phyloP scores from a whole-genome alignment of 2,888 invertebrate genomes.

The Hoplodrina ambigua region DNA sequence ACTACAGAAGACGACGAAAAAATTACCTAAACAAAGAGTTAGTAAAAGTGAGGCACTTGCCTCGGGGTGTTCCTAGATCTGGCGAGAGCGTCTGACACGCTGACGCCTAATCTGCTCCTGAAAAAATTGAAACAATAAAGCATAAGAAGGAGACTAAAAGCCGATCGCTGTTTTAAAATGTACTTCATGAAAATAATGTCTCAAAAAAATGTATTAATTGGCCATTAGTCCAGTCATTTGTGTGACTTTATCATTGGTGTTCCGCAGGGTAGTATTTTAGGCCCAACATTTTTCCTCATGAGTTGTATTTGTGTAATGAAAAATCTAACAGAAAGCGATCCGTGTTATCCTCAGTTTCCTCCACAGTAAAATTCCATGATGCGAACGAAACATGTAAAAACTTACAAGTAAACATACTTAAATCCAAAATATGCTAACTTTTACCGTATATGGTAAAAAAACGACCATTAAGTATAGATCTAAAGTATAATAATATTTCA shows the following conservation, averaged over 20 bases:
- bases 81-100: conserved; percentile 53
- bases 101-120: conserved; percentile 51
- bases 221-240: background rate
- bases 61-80: conserved; percentile 57
- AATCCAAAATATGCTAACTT: background rate
- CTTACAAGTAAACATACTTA: background rate
- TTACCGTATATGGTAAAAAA: background rate
- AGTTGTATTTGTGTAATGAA: background rate
- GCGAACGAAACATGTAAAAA: background rate
- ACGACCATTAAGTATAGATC: background rate
- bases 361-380: background rate
- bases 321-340: background rate
- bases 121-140: conserved; percentile 43
- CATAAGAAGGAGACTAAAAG: conserved; percentile 3
- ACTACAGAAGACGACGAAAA: conserved; percentile 41
- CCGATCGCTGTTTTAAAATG: background rate
- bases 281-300: background rate
- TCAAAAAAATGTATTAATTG: background rate
- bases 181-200: background rate
- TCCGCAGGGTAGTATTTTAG: conserved; percentile 2
- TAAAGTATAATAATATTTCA: conserved; percentile 19
- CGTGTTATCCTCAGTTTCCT: too few relatives aligned
- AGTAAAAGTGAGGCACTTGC: conserved; percentile 55
- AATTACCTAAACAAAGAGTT: conserved; percentile 44
- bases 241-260: conserved; percentile 1